Conservation (phyloP, 2,113 vertebrate species). For the Peromyscus polionotus region DNA sequence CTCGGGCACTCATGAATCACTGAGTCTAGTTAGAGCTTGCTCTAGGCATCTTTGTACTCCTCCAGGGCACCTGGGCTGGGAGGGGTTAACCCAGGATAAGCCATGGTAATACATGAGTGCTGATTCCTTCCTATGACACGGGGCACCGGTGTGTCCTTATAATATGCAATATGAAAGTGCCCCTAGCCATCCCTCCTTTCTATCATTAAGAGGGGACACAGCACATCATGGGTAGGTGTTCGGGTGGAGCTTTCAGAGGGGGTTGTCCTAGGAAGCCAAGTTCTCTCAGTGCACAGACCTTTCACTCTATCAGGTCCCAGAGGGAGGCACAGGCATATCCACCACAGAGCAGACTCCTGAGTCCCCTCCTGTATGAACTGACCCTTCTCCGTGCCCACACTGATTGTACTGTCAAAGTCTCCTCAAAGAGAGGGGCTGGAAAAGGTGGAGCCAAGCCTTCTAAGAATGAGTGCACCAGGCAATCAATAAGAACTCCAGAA, state of each 20-base stretch:
- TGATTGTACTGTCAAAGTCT: not conserved
- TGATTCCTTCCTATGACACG: not conserved
- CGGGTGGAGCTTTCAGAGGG: accelerated
- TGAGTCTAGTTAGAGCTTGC: not conserved
- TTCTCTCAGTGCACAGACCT: not conserved
- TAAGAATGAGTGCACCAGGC: not conserved
- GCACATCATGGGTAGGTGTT: accelerated
- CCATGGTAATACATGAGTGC: not conserved
- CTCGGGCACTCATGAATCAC: too few relatives aligned
- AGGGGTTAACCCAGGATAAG: not conserved
- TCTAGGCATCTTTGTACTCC: not conserved
- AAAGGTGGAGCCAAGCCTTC: not conserved
- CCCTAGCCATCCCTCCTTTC: not conserved
- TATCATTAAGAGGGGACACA: not conserved
- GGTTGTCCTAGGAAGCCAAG: not conserved
- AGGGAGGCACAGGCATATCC: accelerated
- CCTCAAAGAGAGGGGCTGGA: not conserved
- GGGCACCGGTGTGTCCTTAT: not conserved
- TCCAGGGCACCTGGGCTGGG: not conserved
- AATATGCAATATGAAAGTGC: not conserved
- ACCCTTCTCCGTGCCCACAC: not conserved
- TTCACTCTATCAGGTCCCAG: not conserved
- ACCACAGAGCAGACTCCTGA: not conserved
- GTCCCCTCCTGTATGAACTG: not conserved
- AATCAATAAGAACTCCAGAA: not conserved